Base-by-base conservation (phyloP, 1,140 invertebrate species). In the Ceratosolen solmsi region DNA sequence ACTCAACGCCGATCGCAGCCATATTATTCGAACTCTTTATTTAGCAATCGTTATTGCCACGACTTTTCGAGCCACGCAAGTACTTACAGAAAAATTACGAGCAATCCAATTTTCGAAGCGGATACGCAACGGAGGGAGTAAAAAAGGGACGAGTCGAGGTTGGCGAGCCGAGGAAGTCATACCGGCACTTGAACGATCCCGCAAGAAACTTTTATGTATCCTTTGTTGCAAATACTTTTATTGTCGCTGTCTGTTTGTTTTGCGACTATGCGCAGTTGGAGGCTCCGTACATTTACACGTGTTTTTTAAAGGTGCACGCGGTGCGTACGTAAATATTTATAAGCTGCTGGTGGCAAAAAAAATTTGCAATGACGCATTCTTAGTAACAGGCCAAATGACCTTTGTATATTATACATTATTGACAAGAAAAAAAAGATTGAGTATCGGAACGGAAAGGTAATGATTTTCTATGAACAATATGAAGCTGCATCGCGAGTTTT, bases 1-100 rank as follows among this genome's bases (percentile, higher is more conserved):
- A 36, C 3, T 30, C 30, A 54, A 38, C 80, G 83, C 13, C 82
- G 78, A 85, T 85, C 85, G 25, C 30, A 79, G 75, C 78, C 82
- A 80, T 82, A 86, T 86, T 86, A 86, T 84, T 68, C 86, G 78
- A 74, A 83, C 85, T 88, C 87, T 86, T 88, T 87, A 88, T 84
- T 88, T 88, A 86, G 83, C 83, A 74, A 74, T 86, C 85, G 86
- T 87, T 87, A 89, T 87, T 85, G 83, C 84, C 86, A 85, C 86
- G 85, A 88, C 88, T 87, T 89, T 85, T 85, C 83, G 83, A 54
- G 74, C 30, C 25, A 51, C 54, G 83, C 73, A 60, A 70, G 74
- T 86, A 86, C 80, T 87, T 86, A 84, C 54, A 80, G 63, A 79
- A 86, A 78, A 89, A 88, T 89, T 87, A 87, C 84, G 84, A 86